phyloP scores from a whole-genome alignment of 2,888 invertebrate genomes.

The Heteropelma amictum region DNA sequence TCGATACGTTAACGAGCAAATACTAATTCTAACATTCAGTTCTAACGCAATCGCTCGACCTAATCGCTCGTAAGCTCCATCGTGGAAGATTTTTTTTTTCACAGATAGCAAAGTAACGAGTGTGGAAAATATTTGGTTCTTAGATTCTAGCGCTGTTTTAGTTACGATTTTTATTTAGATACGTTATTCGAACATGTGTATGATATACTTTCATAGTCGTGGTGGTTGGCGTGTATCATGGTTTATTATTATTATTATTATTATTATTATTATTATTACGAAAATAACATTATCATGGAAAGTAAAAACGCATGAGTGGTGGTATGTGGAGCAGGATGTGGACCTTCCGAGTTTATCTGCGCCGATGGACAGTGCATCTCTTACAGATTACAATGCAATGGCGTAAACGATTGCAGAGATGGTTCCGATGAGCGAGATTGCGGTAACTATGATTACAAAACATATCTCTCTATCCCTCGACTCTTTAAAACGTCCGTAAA shows the following conservation, averaged over 20 bases:
- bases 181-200: too few relatives aligned
- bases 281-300: conserved; percentile 55
- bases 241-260: conserved; percentile 46
- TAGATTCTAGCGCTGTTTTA: conserved; percentile 16
- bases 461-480: conserved; percentile 29
- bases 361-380: conserved; percentile 82
- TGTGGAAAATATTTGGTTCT: conserved; percentile 2
- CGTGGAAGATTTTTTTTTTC: too few relatives aligned
- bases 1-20: conserved; percentile 35
- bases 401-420: conserved; percentile 80
- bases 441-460: conserved; percentile 73
- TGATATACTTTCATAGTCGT: conserved; percentile 13
- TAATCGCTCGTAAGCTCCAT: conserved; percentile 22
- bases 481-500: neutral
- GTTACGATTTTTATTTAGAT: conserved; percentile 16
- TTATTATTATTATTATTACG: conserved; percentile 31
- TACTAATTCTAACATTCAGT: conserved; percentile 36
- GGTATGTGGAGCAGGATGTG: conserved; percentile 78
- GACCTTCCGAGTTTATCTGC: conserved; percentile 79
- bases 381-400: conserved; percentile 81
- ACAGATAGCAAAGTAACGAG: neutral
- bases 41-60: too few relatives aligned
- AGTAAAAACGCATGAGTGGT: conserved; percentile 72
- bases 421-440: conserved; percentile 81
- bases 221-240: conserved; percentile 52